These are phyloP conservation scores for Rhinoderma darwinii DNA, from an alignment of 2,113 vertebrate species.

Conservation along the genomic window DNA sequence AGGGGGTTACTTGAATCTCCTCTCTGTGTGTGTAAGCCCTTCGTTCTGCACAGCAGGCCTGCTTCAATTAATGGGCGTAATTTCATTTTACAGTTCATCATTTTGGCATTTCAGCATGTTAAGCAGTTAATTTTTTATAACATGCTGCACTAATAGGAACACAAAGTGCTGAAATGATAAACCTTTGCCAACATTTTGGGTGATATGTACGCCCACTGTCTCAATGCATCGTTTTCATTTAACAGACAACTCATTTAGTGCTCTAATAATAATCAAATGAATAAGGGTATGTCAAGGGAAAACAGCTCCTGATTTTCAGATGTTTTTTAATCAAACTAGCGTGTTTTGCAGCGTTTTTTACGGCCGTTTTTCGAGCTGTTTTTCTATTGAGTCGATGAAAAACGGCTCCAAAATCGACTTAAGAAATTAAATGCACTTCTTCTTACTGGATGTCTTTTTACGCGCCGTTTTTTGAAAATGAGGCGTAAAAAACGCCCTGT, in stretches of 20 bases:
- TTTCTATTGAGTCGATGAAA: no score
- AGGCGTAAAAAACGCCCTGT: no score
- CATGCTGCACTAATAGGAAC: constrained; percentile 63
- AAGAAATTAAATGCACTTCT: no score
- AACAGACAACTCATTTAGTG: neutral
- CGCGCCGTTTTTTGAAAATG: no score
- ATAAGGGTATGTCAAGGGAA: no score
- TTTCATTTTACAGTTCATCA: constrained; percentile 54
- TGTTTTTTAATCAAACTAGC: no score
- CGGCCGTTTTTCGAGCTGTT: no score
- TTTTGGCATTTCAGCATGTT: constrained; percentile 67
- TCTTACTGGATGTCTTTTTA: no score
- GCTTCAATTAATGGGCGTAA: constrained; percentile 38
- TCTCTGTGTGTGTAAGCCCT: neutral
- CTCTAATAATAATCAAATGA: neutral
- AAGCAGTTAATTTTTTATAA: constrained; percentile 60
- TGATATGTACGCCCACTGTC: constrained; percentile 40
- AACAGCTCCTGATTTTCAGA: no score
- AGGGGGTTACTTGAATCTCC: neutral
- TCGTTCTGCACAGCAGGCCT: constrained; percentile 36
- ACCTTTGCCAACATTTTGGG: constrained; percentile 68
- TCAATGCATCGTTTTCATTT: neutral
- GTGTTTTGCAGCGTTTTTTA: no score
- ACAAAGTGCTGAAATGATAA: constrained; percentile 70
- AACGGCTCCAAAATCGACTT: no score